Evolutionary conservation across 2,888 invertebrate genomes (phyloP).

Genomic region (Hemistola chrysoprasaria): DNA sequence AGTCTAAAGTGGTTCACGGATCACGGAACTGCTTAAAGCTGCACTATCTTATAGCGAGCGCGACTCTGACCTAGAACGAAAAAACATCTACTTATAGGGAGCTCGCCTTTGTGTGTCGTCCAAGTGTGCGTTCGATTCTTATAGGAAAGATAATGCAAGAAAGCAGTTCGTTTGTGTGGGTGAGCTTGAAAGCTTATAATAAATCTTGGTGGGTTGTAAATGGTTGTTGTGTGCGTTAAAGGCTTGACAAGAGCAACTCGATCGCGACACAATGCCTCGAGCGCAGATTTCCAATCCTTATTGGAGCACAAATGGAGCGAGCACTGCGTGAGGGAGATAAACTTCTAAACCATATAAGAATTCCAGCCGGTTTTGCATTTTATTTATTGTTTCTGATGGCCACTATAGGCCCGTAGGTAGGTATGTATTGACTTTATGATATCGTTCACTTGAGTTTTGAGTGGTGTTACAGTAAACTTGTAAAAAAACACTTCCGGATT

Average conservation of each 20-base stretch:
- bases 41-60: slow-evolving; percentile 38
- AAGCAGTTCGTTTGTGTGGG: slow-evolving; percentile 43
- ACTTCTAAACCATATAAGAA: slow-evolving; percentile 12
- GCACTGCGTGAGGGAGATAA: slow-evolving; percentile 39
- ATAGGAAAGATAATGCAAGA: slow-evolving; percentile 30
- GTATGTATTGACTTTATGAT: too few species aligned
- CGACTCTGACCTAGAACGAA: slow-evolving; percentile 67
- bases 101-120: slow-evolving; percentile 42
- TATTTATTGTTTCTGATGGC: neutral
- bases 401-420: too few species aligned
- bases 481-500: too few species aligned
- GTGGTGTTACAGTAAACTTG: too few species aligned
- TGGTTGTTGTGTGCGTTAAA: slow-evolving; percentile 48
- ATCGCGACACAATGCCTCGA: slow-evolving; percentile 61
- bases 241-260: slow-evolving; percentile 49
- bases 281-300: slow-evolving; percentile 55
- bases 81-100: too few species aligned
- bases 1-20: slow-evolving; percentile 59
- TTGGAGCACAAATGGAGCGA: slow-evolving; percentile 31
- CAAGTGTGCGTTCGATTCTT: slow-evolving; percentile 43
- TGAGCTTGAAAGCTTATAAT: slow-evolving; percentile 71
- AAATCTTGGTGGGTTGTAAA: slow-evolving; percentile 53
- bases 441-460: too few species aligned
- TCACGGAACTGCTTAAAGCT: slow-evolving; percentile 58
- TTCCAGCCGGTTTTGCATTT: slow-evolving; percentile 1